Evolutionary conservation across 2,888 invertebrate species (phyloP), one percentile per base, ranked within the genome.

Genomic region (Polymixis flavicincta): DNA sequence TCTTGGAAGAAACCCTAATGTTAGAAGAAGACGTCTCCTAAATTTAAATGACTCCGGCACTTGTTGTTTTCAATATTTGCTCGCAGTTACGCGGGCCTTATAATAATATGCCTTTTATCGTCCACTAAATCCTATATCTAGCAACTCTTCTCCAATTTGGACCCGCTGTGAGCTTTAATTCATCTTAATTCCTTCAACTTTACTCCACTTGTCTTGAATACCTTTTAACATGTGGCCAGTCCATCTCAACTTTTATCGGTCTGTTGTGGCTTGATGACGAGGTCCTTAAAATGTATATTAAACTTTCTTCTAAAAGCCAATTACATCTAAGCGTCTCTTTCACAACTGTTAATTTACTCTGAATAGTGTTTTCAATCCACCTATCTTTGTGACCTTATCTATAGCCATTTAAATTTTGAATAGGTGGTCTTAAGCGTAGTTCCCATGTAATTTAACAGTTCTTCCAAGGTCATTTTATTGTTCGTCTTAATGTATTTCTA

Each of bases 391-490:
- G 76, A 73, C 78, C 67, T 86, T 84, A 75, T 84, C 71, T 81
- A 22, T 28, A 57, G 78, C 82, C 84, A 84, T 86, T 86, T 72
- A 84, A 71, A 77, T 64, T 73, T 77, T 80, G 79, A 86, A 82
- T 88, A 61, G 71, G 9, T 42, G 19, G 42, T 73, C 72, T 76
- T 77, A 76, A 67, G 79, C 72, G 66, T 70, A 72, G 80, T 84
- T 86, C 84, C 80, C 82, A 82, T 82, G 69, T 74, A 77, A 76
- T 82, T 66, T 32, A 61, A 55, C 71, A 52, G 69, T 64, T 77
- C 73, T 78, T 76, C 32, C 80, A 87, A 86, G 77, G 88, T 72
- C 67, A 42, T 55, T 77, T 70, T 67, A 86, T 85, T 85, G 86
- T 85, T 82, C 64, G 52, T 74, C n/a, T 68, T 67, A 72, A 75